Conservation (phyloP, 2,113 vertebrate genomes). For the Microtus montanus region DNA sequence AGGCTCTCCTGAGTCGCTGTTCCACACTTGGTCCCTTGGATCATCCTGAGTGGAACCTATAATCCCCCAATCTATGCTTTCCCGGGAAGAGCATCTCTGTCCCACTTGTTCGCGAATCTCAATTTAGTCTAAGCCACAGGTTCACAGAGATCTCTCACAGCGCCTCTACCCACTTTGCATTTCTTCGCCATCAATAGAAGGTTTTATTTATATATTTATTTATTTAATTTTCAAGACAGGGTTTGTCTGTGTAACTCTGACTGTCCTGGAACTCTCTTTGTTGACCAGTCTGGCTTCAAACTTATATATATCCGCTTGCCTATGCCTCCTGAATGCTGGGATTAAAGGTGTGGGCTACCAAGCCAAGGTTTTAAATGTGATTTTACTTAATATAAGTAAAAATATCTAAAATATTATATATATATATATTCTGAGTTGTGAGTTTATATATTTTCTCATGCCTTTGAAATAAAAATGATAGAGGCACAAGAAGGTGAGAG, state of each 20-base stretch:
- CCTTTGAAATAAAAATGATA: not conserved
- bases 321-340: not conserved
- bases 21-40: not conserved
- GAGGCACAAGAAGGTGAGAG: not conserved
- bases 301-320: not conserved
- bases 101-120: not conserved
- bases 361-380: not conserved
- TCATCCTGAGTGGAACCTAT: not conserved
- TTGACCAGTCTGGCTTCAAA: not conserved
- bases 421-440: not conserved
- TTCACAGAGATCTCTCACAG: not conserved
- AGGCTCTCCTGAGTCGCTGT: not conserved
- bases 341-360: not conserved
- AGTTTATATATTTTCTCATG: not conserved
- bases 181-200: not conserved
- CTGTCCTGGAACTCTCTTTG: no score
- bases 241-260: not conserved
- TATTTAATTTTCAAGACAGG: not conserved
- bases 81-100: not conserved
- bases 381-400: not conserved
- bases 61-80: not conserved
- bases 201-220: not conserved
- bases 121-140: not conserved
- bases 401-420: no score
- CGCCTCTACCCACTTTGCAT: not conserved